These are phyloP conservation scores for Bombus sibiricus DNA, from an alignment of 1,140 invertebrate genomes.

Conservation along the genomic window DNA sequence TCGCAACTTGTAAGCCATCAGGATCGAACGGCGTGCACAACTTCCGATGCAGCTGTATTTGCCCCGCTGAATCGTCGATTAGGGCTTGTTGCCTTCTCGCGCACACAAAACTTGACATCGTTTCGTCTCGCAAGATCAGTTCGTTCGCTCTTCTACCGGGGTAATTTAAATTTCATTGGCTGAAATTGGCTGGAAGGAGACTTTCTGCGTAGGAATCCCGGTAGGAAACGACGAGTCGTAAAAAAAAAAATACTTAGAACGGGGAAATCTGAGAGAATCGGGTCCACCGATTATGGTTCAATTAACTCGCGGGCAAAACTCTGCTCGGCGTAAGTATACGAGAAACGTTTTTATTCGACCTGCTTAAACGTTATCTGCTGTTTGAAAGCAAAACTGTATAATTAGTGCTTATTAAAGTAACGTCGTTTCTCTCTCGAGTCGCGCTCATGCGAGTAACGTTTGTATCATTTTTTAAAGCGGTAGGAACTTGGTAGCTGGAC, in stretches of 20 bases:
- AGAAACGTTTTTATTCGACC: slow-evolving; percentile 1
- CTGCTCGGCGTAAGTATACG: neutral
- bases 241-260: neutral
- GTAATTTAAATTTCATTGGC: neutral
- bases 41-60: slow-evolving; percentile 2
- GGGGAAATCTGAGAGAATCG: neutral
- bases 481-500: slow-evolving; percentile 17
- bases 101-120: neutral
- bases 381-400: slow-evolving; percentile 46
- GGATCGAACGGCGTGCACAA: neutral
- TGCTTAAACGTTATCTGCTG: slow-evolving; percentile 44
- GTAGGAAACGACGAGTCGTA: neutral
- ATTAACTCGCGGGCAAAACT: slow-evolving; percentile 4
- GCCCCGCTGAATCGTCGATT: neutral
- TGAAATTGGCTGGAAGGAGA: neutral
- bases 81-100: neutral
- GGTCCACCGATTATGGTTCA: neutral
- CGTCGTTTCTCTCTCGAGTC: neutral
- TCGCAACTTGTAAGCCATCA: slow-evolving; percentile 8
- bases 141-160: neutral
- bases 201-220: neutral
- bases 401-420: slow-evolving; percentile 22
- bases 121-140: neutral
- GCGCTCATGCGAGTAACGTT: slow-evolving; percentile 1
- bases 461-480: slow-evolving; percentile 45